Conservation (phyloP, 2,888 invertebrate genomes). For the Cantharis flavilabris region DNA sequence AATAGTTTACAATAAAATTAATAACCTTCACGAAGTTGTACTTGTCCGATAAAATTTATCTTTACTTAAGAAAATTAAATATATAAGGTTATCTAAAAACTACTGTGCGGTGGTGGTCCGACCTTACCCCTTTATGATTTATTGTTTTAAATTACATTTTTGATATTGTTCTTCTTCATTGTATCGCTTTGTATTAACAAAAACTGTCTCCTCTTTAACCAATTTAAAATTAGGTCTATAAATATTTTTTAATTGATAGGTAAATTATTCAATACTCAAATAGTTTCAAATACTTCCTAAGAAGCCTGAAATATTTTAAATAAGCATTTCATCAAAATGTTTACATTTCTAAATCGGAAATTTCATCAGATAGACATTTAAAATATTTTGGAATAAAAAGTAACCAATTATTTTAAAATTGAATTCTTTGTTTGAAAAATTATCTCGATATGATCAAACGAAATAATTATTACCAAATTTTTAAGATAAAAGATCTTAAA, state of each 20-base stretch:
- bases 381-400: background rate
- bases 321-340: background rate
- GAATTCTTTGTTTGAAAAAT: background rate
- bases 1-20: background rate
- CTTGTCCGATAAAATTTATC: slow-evolving; percentile 16
- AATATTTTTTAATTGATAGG: background rate
- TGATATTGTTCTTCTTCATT: slow-evolving; percentile 9
- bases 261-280: background rate
- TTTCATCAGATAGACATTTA: background rate
- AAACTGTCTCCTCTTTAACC: background rate
- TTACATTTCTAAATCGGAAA: background rate
- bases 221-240: background rate
- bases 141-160: slow-evolving; percentile 16
- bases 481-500: background rate
- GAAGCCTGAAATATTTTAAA: background rate
- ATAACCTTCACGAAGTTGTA: background rate
- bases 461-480: background rate
- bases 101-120: slow-evolving; percentile 19
- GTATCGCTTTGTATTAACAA: background rate
- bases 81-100: slow-evolving; percentile 16
- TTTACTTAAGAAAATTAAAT: slow-evolving; percentile 18
- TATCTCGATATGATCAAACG: background rate
- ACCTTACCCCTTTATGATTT: slow-evolving; percentile 23
- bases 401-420: background rate
- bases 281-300: background rate